Percentiles rank a stretch among this genome's conserved stretches.
Evolutionary conservation across 2,113 vertebrate genomes (phyloP).

Genomic region (Barbus barbus): DNA sequence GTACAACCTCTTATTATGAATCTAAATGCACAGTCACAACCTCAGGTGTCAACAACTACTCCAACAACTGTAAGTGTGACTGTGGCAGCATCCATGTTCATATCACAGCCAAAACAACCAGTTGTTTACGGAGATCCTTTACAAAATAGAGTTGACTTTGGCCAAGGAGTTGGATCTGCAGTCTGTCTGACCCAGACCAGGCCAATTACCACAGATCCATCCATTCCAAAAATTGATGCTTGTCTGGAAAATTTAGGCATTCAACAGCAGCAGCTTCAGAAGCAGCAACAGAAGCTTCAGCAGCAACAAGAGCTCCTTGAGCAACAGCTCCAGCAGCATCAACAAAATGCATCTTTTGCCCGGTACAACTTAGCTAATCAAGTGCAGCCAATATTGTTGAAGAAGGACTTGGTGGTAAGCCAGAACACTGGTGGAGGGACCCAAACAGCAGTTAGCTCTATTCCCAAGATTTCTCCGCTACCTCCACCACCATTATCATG

Average conservation of each 20-base stretch:
- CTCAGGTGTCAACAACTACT: constrained; percentile 80
- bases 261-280: constrained; percentile 79
- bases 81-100: constrained; percentile 85
- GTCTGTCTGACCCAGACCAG: constrained; percentile 90
- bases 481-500: constrained; percentile 73
- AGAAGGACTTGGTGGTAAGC: constrained; percentile 85
- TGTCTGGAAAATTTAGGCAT: constrained; percentile 82
- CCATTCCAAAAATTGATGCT: constrained; percentile 78
- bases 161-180: constrained; percentile 86
- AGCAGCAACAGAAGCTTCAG: constrained; percentile 79
- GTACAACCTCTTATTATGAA: constrained; percentile 96
- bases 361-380: constrained; percentile 89
- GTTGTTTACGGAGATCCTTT: constrained; percentile 93
- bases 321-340: constrained; percentile 79
- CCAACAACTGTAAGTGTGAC: constrained; percentile 87
- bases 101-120: constrained; percentile 87
- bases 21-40: constrained; percentile 93
- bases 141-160: constrained; percentile 91
- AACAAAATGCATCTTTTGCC: constrained; percentile 85
- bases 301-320: constrained; percentile 81
- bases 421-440: constrained; percentile 73
- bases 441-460: constrained; percentile 73
- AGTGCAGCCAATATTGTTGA: constrained; percentile 77
- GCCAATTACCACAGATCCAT: constrained; percentile 72
- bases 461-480: constrained; percentile 78